Base-by-base conservation (phyloP, 2,888 invertebrate species). In the Blera fallax region DNA sequence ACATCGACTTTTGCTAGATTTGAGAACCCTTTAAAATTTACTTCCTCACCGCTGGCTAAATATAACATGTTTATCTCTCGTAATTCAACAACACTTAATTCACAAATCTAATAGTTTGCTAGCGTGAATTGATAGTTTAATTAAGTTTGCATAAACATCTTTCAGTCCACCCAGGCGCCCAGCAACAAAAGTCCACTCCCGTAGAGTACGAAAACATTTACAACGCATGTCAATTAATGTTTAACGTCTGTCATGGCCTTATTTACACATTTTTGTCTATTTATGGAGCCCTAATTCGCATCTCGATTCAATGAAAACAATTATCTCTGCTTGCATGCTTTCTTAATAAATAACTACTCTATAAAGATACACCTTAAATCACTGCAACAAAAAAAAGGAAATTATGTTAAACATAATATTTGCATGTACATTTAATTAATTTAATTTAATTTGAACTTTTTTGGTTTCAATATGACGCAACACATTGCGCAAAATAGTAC, bases 391-490 rank as follows among this genome's bases (percentile, higher is more conserved):
- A 3, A 40, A 40, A n/a, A n/a, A n/a, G n/a, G n/a, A n/a, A 40
- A 40, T 40, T 14, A 14, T 40, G 40, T 11, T n/a, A 14, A 40
- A 40, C 14, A 40, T 40, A 24, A 50, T 50, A 10, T n/a, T n/a
- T n/a, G n/a, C 18, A 14, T 40, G 40, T 65, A 34, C 48, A 21
- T 65, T 29, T 2, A 34, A 50, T 50, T 50, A 21, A 48, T 34
- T 65, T 21, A 34, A 69, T 67, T 67, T 34, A 18, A 37, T 67
- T 29, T 58, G 43, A 60, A 60, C 43, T 77, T 77, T 60, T 69
- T 67, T 32, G 77, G 77, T 60, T 77, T 77, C 77, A 11, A 52
- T 56, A 27, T 24, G 45, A 65, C 27, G 69, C 40, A 69, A 56
- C 43, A 43, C 34, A 29, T 29, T 27, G 10, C 14, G 14, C 27